Evolutionary conservation across 64 coral and sea anemone species (phyloP).

Genomic region (Astreopora myriophthalma): DNA sequence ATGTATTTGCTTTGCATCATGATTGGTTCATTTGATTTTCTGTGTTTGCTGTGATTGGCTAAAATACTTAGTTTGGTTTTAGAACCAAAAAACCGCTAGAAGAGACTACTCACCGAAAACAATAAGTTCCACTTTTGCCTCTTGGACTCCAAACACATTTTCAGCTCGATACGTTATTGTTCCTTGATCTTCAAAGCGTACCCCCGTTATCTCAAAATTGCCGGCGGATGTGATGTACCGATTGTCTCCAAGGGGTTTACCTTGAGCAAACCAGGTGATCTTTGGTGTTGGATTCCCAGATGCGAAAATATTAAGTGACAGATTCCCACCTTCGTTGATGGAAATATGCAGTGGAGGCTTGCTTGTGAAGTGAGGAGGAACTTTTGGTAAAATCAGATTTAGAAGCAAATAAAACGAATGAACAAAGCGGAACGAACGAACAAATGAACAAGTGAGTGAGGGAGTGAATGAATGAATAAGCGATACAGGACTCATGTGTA

Average conservation of each 20-base stretch:
- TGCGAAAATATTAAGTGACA: slow-evolving; percentile 14
- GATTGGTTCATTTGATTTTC: too few species aligned
- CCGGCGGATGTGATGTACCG: background rate
- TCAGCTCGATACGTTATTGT: slow-evolving; percentile 17
- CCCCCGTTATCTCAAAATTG: slow-evolving; percentile 10
- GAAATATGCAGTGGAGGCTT: background rate
- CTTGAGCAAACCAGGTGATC: slow-evolving; percentile 16
- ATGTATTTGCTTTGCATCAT: too few species aligned
- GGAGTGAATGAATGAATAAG: too few species aligned
- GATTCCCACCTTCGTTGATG: slow-evolving; percentile 19
- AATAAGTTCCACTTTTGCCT: slow-evolving; percentile 1
- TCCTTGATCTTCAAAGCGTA: slow-evolving; percentile 45
- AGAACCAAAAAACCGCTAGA: too few species aligned
- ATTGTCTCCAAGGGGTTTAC: background rate
- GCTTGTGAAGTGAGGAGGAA: slow-evolving; percentile 33
- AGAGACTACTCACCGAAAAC: slow-evolving; percentile 69
- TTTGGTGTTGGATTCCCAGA: slow-evolving; percentile 27
- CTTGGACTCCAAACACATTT: slow-evolving; percentile 48
- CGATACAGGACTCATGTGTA: too few species aligned
- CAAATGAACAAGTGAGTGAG: too few species aligned
- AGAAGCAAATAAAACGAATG: background rate
- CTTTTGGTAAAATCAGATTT: background rate
- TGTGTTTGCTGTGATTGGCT: too few species aligned
- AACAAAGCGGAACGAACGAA: too few species aligned
- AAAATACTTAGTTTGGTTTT: too few species aligned